phyloP scores from a whole-genome alignment of 2,113 vertebrate genomes.

The Datnioides undecimradiatus region DNA sequence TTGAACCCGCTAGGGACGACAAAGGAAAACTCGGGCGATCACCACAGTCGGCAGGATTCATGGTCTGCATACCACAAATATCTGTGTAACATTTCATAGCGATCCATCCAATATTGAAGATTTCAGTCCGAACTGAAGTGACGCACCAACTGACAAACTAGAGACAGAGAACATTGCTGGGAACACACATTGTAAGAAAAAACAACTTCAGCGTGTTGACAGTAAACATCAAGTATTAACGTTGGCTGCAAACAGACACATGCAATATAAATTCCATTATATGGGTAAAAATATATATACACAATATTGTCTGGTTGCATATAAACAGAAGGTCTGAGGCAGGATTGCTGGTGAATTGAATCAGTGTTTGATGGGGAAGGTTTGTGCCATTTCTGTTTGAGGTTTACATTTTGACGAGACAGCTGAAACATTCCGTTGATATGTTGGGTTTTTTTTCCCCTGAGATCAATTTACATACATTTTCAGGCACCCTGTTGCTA shows the following conservation, averaged over 20 bases:
- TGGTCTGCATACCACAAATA: background rate
- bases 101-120: background rate
- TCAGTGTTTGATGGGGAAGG: background rate
- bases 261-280: background rate
- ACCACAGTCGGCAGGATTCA: background rate
- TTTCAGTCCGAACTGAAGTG: background rate
- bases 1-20: background rate
- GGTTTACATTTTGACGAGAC: conserved; percentile 26
- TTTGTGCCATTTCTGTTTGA: background rate
- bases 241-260: background rate
- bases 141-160: background rate
- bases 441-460: conserved; percentile 7
- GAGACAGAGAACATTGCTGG: background rate
- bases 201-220: background rate
- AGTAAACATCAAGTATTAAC: background rate
- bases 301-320: background rate
- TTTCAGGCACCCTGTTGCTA: conserved; percentile 21
- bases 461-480: conserved; percentile 26
- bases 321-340: background rate
- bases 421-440: conserved; percentile 2
- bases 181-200: background rate
- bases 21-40: background rate
- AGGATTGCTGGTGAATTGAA: background rate
- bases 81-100: background rate
- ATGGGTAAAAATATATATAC: background rate